These are phyloP conservation scores for Lota lota DNA, from an alignment of 2,113 vertebrate species.

Conservation along the genomic window DNA sequence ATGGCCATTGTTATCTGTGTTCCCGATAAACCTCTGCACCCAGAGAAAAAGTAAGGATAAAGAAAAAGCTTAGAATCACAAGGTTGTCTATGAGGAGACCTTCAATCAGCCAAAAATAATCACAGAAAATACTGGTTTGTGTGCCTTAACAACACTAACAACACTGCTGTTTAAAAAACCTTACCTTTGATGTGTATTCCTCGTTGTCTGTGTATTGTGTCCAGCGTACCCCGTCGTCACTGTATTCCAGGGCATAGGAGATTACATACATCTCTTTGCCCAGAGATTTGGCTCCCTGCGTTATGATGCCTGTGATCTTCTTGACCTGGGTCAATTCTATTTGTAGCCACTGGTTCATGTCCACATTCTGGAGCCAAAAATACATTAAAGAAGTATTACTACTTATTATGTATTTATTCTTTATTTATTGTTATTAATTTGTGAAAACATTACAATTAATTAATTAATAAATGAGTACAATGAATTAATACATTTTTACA, in stretches of 20 bases:
- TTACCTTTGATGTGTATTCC: slow-evolving; percentile 75
- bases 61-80: neutral
- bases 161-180: neutral
- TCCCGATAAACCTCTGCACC: slow-evolving; percentile 84
- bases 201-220: slow-evolving; percentile 74
- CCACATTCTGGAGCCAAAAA: slow-evolving; percentile 66
- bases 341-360: slow-evolving; percentile 89
- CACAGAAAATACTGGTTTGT: no score
- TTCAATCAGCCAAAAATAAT: no score
- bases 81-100: no score
- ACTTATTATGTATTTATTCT: neutral
- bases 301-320: slow-evolving; percentile 89
- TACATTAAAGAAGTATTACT: neutral
- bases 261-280: slow-evolving; percentile 80
- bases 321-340: slow-evolving; percentile 82
- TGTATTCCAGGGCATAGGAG: slow-evolving; percentile 79
- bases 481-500: no score
- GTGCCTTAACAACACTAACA: no score
- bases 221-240: slow-evolving; percentile 80
- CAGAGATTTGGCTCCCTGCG: slow-evolving; percentile 83
- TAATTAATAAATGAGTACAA: neutral
- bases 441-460: neutral
- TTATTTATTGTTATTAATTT: neutral
- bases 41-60: slow-evolving; percentile 31
- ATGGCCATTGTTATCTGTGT: slow-evolving; percentile 72